Base-by-base conservation (phyloP, 2,888 invertebrate species). In the Spicauda simplicius region DNA sequence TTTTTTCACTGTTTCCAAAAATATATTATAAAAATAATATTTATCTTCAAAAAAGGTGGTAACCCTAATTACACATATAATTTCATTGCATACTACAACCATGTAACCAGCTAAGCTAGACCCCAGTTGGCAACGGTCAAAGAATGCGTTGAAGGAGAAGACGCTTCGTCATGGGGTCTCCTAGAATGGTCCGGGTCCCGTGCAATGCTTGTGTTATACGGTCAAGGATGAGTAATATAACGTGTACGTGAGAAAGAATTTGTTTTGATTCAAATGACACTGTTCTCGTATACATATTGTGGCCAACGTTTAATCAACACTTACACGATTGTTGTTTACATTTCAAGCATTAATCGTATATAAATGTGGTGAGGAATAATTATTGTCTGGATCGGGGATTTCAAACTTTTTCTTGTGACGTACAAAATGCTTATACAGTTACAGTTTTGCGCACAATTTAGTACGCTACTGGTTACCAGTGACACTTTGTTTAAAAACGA, bases 211-310 rank as follows among this genome's bases (percentile, higher is more conserved):
- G n/a, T 45, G 55, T 74, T 77, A 80, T 86, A 86, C 82, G 85
- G 88, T 87, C 90, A 90, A 89, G 88, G 87, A 84, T 86, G 81
- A 74, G 72, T 79, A 75, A 78, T 75, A 76, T 71, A 67, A 66
- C 70, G 72, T 70, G 71, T 71, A 71, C 73, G 75, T 74, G 74
- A 72, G 71, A 73, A 64, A 57, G 64, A 59, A 71, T 72, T 73
- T 72, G 69, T 71, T 70, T 67, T 69, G 69, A 68, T 68, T 63
- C 48, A 19, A 68, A 68, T 65, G 69, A 71, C 71, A 71, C 56
- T 60, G 70, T 65, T 0, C 6, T n/a, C n/a, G 45, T 57, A n/a
- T 53, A 11, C n/a, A 58, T 57, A 55, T 20, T 19, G 41, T 52
- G 19, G n/a, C 58, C 30, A 50, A 50, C 12, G 16, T 7, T 16